These are phyloP conservation scores for Troides oblongomaculatus DNA, from an alignment of 2,888 invertebrate species.

Conservation along the genomic window DNA sequence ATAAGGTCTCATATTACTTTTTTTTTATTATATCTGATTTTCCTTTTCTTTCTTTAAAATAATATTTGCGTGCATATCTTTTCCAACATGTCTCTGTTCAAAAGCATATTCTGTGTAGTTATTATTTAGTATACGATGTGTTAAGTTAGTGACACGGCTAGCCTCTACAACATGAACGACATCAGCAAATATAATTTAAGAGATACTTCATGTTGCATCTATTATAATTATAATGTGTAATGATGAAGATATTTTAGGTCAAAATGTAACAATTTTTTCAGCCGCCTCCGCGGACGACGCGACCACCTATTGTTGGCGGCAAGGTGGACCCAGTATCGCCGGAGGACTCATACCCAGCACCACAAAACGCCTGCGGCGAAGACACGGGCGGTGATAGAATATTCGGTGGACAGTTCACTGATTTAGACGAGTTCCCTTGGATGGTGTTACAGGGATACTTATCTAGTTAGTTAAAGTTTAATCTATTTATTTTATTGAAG, in stretches of 20 bases:
- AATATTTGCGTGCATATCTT: no score
- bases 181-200: no score
- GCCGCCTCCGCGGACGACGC: constrained; percentile 37
- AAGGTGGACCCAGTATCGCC: constrained; percentile 38
- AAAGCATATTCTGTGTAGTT: no score
- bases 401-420: constrained; percentile 81
- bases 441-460: constrained; percentile 80
- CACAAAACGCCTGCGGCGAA: constrained; percentile 73
- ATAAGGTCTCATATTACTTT: no score
- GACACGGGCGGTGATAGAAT: constrained; percentile 80
- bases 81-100: no score
- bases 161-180: no score
- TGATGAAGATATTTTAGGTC: neutral
- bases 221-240: no score
- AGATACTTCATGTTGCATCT: no score
- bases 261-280: constrained; percentile 26
- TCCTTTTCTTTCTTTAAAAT: no score
- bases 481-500: neutral
- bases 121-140: no score
- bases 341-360: constrained; percentile 58
- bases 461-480: constrained; percentile 60
- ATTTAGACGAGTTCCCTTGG: constrained; percentile 84
- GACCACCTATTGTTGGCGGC: constrained; percentile 29
- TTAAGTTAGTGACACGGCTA: no score
- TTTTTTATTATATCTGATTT: no score